phyloP scores from a whole-genome alignment of 2,888 invertebrate genomes.

The Alcis repandata region DNA sequence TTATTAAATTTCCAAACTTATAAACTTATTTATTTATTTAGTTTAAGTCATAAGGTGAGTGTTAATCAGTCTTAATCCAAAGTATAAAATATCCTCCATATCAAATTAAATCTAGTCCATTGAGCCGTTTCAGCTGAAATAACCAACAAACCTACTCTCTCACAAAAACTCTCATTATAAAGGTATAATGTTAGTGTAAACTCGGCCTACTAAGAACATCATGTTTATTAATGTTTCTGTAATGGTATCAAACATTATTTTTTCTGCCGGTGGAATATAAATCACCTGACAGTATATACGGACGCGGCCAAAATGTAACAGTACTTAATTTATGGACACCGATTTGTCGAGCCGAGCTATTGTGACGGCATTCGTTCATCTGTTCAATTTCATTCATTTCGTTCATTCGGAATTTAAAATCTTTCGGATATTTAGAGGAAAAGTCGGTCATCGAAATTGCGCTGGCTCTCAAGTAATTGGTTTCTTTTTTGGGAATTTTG shows the following conservation, averaged over 20 bases:
- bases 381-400: conserved; percentile 47
- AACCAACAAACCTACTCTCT: no score
- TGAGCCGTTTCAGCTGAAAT: no score
- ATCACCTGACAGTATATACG: conserved; percentile 45
- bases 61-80: no score
- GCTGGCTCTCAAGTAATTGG: conserved; percentile 1
- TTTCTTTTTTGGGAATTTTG: conserved; percentile 10
- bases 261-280: conserved; percentile 44
- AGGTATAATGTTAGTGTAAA: no score
- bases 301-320: conserved; percentile 42
- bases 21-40: no score
- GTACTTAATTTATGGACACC: conserved; percentile 54
- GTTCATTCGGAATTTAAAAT: conserved; percentile 34
- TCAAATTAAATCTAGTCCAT: no score
- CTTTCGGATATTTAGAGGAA: conserved; percentile 13
- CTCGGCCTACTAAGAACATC: no score
- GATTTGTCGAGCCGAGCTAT: conserved; percentile 52
- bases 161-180: no score
- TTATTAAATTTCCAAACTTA: no score
- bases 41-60: no score
- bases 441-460: background rate
- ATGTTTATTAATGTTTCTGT: background rate
- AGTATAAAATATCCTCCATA: no score
- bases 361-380: conserved; percentile 48
- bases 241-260: conserved; percentile 17